Evolutionary conservation across 2,113 vertebrate species (phyloP).

Genomic region (Zootoca vivipara): DNA sequence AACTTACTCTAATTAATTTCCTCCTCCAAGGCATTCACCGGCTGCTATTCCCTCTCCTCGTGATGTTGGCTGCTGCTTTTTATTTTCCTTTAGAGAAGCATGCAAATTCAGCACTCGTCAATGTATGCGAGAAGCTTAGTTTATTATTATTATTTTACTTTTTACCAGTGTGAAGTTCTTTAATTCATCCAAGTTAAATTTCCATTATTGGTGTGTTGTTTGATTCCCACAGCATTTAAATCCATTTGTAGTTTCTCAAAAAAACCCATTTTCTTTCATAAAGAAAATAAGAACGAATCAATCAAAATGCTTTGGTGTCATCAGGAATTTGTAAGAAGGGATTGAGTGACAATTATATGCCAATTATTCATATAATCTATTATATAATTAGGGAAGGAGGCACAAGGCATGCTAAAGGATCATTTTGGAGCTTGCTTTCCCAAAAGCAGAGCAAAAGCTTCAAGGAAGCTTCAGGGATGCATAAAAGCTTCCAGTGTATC

Average conservation of each 20-base stretch:
- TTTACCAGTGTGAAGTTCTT: constrained; percentile 42
- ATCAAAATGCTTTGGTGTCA: constrained; percentile 48
- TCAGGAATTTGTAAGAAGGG: constrained; percentile 49
- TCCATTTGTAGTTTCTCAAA: constrained; percentile 54
- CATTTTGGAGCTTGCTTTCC: not conserved
- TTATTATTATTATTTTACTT: constrained; percentile 7
- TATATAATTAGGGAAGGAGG: constrained; percentile 25
- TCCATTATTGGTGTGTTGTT: constrained; percentile 42
- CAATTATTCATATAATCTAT: constrained; percentile 29
- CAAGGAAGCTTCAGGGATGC: not conserved
- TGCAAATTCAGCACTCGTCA: constrained; percentile 37
- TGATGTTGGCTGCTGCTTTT: constrained; percentile 1
- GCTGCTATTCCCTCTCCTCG: constrained; percentile 19
- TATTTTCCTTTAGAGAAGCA: constrained; percentile 14
- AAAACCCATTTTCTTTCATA: constrained; percentile 45
- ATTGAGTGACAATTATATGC: constrained; percentile 44
- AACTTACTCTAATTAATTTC: constrained; percentile 12
- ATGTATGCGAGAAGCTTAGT: constrained; percentile 1
- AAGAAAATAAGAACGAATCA: not conserved
- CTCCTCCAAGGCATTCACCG: constrained; percentile 17
- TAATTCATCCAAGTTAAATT: constrained; percentile 61
- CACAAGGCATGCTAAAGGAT: not conserved
- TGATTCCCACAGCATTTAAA: constrained; percentile 48
- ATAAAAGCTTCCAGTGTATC: not conserved
- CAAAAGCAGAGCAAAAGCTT: not conserved